phyloP scores from a whole-genome alignment of 2,797 vertebrate species.

The Neostethus bicornis region DNA sequence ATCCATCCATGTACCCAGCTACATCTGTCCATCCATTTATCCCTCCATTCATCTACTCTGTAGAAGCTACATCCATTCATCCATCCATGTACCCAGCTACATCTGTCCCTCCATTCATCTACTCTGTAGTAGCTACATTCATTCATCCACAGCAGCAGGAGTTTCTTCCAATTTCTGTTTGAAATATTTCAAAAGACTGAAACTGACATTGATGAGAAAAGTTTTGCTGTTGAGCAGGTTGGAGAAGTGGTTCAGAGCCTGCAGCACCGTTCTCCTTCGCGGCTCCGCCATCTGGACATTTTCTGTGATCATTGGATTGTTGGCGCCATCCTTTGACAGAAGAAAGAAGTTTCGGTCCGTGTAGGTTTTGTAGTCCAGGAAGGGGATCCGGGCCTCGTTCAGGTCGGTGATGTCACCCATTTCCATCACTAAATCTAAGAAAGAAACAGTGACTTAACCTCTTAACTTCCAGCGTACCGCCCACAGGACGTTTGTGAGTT shows the following conservation, averaged over 20 bases:
- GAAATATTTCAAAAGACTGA: neutral
- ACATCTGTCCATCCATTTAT: no score
- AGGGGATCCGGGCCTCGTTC: constrained; percentile 92
- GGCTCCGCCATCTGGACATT: constrained; percentile 90
- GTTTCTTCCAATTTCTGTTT: no score
- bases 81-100: no score
- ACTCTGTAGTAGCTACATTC: no score
- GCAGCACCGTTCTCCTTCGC: constrained; percentile 83
- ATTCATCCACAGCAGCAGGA: no score
- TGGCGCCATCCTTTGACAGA: constrained; percentile 90
- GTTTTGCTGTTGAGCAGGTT: constrained; percentile 98
- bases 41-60: no score
- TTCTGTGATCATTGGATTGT: constrained; percentile 93
- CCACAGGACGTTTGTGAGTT: no score
- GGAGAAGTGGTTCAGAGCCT: constrained; percentile 95
- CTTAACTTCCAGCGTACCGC: no score
- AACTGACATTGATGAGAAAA: constrained; percentile 91
- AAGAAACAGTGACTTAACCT: neutral
- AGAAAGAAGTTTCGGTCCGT: constrained; percentile 95
- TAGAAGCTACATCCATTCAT: no score
- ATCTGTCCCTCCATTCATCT: no score
- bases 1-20: no score
- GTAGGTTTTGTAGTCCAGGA: constrained; percentile 95
- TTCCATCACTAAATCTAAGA: constrained; percentile 95
- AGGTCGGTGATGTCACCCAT: constrained; percentile 97